Evolutionary conservation across 2,888 invertebrate species (phyloP).

Genomic region (Drosophila hamatofila): DNA sequence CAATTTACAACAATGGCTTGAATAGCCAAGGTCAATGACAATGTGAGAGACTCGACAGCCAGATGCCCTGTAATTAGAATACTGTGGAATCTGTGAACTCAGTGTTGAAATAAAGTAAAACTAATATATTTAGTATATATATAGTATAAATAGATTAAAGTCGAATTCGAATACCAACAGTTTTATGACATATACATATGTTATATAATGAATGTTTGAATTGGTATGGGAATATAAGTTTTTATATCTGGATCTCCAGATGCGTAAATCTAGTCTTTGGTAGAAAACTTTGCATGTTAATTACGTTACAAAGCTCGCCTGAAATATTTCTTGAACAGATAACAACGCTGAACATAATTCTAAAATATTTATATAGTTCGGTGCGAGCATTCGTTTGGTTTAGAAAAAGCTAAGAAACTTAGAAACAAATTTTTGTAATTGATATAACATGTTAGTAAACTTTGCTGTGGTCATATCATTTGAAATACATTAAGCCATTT

Average conservation of each 20-base stretch:
- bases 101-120: background rate
- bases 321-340: too few relatives aligned
- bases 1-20: conserved; percentile 37
- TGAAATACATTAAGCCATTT: too few relatives aligned
- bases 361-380: background rate
- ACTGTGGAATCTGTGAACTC: background rate
- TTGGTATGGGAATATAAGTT: background rate
- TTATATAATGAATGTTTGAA: background rate
- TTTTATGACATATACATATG: too few relatives aligned
- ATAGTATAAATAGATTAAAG: background rate
- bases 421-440: background rate
- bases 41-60: background rate
- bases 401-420: background rate
- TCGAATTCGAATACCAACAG: too few relatives aligned
- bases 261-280: too few relatives aligned
- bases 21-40: conserved; percentile 8
- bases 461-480: too few relatives aligned
- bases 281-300: too few relatives aligned
- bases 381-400: background rate
- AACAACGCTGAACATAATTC: background rate
- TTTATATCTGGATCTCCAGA: too few relatives aligned
- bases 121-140: background rate
- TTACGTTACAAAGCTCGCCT: background rate
- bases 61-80: background rate
- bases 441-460: too few relatives aligned